Evolutionary conservation across 2,888 invertebrate genomes (phyloP).

Genomic region (Acanthosepion esculentum): DNA sequence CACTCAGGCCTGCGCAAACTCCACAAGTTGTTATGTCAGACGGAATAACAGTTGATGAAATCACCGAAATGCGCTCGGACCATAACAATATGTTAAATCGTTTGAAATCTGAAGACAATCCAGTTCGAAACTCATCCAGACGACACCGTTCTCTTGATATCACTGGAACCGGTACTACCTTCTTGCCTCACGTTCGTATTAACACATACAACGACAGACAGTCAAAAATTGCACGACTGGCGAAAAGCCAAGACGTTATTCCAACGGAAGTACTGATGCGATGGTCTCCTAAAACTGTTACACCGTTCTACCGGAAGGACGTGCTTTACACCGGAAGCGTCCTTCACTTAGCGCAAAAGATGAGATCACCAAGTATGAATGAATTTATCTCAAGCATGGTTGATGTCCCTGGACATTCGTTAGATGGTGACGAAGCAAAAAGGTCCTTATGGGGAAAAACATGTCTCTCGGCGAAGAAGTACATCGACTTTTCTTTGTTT

Average conservation of each 20-base stretch:
- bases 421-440: not conserved
- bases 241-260: slow-evolving; percentile 57
- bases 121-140: not conserved
- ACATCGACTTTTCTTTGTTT: slow-evolving; percentile 86
- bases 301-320: slow-evolving; percentile 90
- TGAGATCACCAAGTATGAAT: slow-evolving; percentile 54
- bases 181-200: not conserved
- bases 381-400: slow-evolving; percentile 57
- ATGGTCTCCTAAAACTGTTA: not conserved
- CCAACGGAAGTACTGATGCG: slow-evolving; percentile 46
- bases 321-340: slow-evolving; percentile 98
- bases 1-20: slow-evolving; percentile 78
- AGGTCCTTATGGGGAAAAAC: slow-evolving; percentile 50
- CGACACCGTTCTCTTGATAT: slow-evolving; percentile 37
- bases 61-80: not conserved
- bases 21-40: not conserved
- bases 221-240: slow-evolving; percentile 53
- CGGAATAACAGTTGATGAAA: not conserved
- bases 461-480: not conserved
- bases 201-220: not conserved
- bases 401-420: slow-evolving; percentile 10
- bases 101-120: not conserved
- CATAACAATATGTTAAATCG: not conserved
- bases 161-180: not conserved
- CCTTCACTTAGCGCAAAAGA: slow-evolving; percentile 80